Percentiles rank a stretch among this genome's conserved stretches.
These are phyloP conservation scores for Mungos mungo DNA, from an alignment of 2,113 vertebrate genomes.

Conservation along the genomic window DNA sequence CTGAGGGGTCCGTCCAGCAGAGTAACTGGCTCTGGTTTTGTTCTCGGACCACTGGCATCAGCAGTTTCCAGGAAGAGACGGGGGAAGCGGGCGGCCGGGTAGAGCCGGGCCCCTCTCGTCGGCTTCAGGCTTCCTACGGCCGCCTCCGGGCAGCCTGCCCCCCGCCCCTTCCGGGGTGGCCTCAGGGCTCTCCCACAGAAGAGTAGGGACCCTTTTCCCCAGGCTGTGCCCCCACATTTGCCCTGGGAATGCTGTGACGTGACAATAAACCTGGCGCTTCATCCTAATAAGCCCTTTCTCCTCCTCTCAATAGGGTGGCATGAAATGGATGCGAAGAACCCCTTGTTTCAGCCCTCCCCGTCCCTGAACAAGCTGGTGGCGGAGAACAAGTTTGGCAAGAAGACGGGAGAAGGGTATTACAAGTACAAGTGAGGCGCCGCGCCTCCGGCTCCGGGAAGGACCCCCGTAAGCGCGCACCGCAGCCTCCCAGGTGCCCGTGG, in stretches of 20 bases:
- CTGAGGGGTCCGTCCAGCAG: background rate
- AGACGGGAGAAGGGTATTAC: slow-evolving; percentile 97
- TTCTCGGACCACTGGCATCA: background rate
- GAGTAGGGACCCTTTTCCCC: too few species aligned
- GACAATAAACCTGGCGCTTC: background rate
- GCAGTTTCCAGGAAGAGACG: background rate
- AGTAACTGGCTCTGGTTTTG: background rate
- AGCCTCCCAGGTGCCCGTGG: background rate
- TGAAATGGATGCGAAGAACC: slow-evolving; percentile 87
- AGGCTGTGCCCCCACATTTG: background rate
- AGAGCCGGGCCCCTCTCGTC: background rate
- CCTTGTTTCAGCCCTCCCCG: slow-evolving; percentile 88
- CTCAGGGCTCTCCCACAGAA: too few species aligned
- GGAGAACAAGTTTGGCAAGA: slow-evolving; percentile 95
- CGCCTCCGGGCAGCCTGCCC: background rate
- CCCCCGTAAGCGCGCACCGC: slow-evolving; percentile 19
- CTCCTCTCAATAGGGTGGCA: slow-evolving; percentile 90
- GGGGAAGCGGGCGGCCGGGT: background rate
- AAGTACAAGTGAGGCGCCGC: slow-evolving; percentile 89
- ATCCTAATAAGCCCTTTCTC: background rate
- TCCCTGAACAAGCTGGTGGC: slow-evolving; percentile 92
- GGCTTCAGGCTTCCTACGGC: background rate
- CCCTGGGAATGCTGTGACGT: background rate
- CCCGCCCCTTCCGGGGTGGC: background rate
- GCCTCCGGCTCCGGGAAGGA: background rate